These are phyloP conservation scores for Corythaixoides concolor DNA, from an alignment of 2,113 vertebrate genomes.

Conservation along the genomic window DNA sequence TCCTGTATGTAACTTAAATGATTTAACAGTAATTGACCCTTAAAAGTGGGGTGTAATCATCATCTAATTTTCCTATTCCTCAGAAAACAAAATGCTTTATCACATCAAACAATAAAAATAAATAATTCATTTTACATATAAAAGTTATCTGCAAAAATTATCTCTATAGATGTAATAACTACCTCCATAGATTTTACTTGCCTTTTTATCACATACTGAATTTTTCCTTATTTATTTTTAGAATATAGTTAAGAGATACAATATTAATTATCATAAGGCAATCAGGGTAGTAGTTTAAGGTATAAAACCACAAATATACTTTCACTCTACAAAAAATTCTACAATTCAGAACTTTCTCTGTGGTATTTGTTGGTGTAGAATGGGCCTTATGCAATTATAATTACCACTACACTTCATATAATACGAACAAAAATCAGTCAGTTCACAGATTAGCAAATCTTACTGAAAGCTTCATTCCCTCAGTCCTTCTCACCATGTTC, in stretches of 20 bases:
- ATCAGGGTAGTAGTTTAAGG: background rate
- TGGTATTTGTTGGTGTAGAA: background rate
- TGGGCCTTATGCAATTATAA: background rate
- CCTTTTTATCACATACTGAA: background rate
- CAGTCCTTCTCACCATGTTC: background rate
- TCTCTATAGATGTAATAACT: background rate
- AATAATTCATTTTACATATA: background rate
- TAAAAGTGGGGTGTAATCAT: accelerated
- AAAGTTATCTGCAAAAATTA: background rate
- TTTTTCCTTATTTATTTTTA: background rate
- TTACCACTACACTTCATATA: background rate
- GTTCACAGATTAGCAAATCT: background rate
- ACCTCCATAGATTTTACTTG: background rate
- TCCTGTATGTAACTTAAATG: background rate
- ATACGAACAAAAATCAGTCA: background rate
- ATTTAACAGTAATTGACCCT: background rate
- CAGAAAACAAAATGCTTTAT: background rate
- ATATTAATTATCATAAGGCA: background rate
- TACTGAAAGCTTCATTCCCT: background rate
- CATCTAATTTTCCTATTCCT: background rate
- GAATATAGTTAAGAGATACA: background rate
- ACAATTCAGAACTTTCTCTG: background rate
- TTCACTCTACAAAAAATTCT: background rate
- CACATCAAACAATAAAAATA: background rate
- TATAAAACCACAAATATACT: background rate